Base-by-base conservation (phyloP, 2,113 vertebrate species). In the Callithrix jacchus region DNA sequence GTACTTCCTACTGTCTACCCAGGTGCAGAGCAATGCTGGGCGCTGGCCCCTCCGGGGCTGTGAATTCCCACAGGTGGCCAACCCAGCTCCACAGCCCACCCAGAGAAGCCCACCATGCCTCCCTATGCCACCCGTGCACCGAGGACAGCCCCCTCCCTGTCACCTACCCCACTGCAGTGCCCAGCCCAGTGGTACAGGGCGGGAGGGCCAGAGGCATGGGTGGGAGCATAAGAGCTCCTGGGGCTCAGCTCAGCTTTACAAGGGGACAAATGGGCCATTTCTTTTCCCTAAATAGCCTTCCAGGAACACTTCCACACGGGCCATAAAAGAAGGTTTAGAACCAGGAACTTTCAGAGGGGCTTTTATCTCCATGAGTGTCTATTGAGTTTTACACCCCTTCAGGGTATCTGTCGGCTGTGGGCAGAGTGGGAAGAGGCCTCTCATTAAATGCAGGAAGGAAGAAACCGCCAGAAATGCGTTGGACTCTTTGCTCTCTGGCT, bases 271-370 rank as follows among this genome's bases (percentile, higher is more conserved):
- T 56, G 90, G 90, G 88, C 93, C 35, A 0, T 87, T 95, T 96
- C 93, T 90, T 64, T 76, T 97, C 96, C 92, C 92, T 54, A 84
- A 97, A 92, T 71, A 96, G 80, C 76, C 84, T 97, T 96, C 80
- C 88, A 95, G 71, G 42, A 96, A 92, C 80, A 94, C 64, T 87
- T 82, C 80, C 94, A 56, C 11, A 9, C 0, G 9, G 18, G 70
- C 91, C 47, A 37, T 95, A 93, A 96, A 96, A 83, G 81, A 88
- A 96, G 58, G 91, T 95, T 95, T 83, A 92, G 91, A 90, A 94
- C 58, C 58, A 71, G 87, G 95, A 95, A 89, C 86, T 93, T 97
- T 88, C 80, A 95, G 82, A 81, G 64, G 81, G 61, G 35, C 42
- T 96, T 97, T 96, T 77, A 91, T 89, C 54, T 97, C 87, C 0